A percentile compares a stretch with the other conserved stretches of the same genome.
phyloP scores from a whole-genome alignment of 2,797 vertebrate species.

The Choloepus didactylus region DNA sequence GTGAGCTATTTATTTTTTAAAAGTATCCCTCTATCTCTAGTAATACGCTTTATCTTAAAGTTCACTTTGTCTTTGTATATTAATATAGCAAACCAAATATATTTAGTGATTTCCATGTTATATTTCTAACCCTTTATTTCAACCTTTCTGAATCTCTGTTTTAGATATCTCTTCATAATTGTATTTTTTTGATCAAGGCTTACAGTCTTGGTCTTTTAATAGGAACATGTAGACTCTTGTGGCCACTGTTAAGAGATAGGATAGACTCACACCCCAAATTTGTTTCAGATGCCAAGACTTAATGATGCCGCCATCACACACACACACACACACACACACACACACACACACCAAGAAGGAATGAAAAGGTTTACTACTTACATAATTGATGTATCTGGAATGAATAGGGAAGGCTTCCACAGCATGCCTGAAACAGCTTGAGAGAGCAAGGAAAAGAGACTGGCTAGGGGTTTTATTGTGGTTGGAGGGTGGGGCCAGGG shows the following conservation, averaged over 20 bases:
- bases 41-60: background rate
- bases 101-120: background rate
- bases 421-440: no score
- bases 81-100: background rate
- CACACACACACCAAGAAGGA: no score
- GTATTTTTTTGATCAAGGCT: background rate
- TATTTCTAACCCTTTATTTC: slow-evolving; percentile 4
- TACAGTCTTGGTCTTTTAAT: background rate
- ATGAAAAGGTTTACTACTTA: no score
- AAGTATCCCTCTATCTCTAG: background rate
- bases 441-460: background rate
- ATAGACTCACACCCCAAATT: background rate
- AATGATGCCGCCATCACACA: no score
- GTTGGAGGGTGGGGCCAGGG: no score
- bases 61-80: slow-evolving; percentile 20
- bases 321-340: no score
- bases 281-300: background rate
- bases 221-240: background rate
- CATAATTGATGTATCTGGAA: no score
- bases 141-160: background rate
- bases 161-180: background rate
- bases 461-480: background rate
- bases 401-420: no score
- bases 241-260: background rate
- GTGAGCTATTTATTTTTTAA: background rate